These are phyloP conservation scores for Sciaenops ocellatus DNA, from an alignment of 2,797 vertebrate genomes.

Conservation along the genomic window DNA sequence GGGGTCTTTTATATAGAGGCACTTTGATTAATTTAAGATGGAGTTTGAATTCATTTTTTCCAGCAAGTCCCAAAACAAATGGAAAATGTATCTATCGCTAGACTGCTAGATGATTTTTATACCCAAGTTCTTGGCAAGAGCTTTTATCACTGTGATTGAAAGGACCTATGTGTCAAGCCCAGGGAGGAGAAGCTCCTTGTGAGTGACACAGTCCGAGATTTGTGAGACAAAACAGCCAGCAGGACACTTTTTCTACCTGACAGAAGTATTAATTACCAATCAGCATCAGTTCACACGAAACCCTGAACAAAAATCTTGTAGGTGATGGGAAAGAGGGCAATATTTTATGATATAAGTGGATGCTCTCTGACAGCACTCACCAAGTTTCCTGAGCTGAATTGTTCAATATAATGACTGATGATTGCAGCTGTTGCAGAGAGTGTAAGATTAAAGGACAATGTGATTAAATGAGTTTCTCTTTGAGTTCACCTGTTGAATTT, in stretches of 20 bases:
- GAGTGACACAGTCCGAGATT: neutral
- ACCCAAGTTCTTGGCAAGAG: neutral
- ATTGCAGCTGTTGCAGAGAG: slow-evolving; percentile 39
- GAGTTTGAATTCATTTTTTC: neutral
- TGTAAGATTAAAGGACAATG: slow-evolving; percentile 63
- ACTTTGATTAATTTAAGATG: neutral
- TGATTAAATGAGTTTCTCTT: slow-evolving; percentile 50
- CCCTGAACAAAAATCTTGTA: neutral
- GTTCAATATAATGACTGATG: slow-evolving; percentile 35
- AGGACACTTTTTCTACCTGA: neutral
- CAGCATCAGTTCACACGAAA: slow-evolving; percentile 3
- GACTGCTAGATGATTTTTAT: neutral
- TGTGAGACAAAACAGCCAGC: slow-evolving; percentile 1
- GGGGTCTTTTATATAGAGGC: neutral
- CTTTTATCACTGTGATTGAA: neutral
- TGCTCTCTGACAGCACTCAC: slow-evolving; percentile 10
- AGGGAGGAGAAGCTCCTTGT: neutral
- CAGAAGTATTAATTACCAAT: neutral
- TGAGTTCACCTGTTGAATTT: slow-evolving; percentile 48
- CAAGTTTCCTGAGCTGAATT: slow-evolving; percentile 14
- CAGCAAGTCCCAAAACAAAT: neutral
- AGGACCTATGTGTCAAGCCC: neutral
- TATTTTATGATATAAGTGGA: slow-evolving; percentile 3
- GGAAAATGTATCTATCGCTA: neutral
- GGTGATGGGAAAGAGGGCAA: neutral